Percentiles rank a stretch among this genome's conserved stretches.
Conservation (phyloP, 2,113 vertebrate species). For the Malurus cyaneus region DNA sequence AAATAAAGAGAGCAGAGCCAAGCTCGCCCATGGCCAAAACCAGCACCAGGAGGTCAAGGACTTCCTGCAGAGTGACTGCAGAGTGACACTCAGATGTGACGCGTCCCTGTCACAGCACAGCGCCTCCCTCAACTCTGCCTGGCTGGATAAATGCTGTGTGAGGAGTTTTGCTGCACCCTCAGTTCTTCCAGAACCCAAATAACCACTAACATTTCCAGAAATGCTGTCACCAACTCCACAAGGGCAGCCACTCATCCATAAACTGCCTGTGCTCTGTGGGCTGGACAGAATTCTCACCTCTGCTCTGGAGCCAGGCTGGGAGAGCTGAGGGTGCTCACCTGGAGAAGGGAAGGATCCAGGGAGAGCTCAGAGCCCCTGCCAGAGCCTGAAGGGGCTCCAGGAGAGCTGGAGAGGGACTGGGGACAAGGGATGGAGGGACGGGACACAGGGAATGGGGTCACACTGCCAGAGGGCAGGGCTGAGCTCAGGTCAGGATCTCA, state of each 20-base stretch:
- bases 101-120: neutral
- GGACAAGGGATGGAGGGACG: neutral
- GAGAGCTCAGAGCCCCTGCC: neutral
- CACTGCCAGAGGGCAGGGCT: neutral
- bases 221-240: neutral
- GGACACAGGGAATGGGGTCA: neutral
- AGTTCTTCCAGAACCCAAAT: neutral
- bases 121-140: neutral
- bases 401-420: neutral
- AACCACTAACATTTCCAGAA: neutral
- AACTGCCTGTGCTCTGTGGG: neutral
- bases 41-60: neutral
- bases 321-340: neutral
- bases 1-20: neutral
- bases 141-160: rapidly evolving
- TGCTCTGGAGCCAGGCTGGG: neutral
- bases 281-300: neutral
- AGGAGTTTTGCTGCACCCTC: neutral
- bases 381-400: neutral
- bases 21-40: neutral
- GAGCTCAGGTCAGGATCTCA: neutral
- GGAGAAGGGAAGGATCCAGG: neutral
- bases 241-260: neutral
- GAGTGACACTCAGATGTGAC: neutral
- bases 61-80: neutral